Evolutionary conservation across 2,888 invertebrate species (phyloP).

Genomic region (Ypsolopha sequella): DNA sequence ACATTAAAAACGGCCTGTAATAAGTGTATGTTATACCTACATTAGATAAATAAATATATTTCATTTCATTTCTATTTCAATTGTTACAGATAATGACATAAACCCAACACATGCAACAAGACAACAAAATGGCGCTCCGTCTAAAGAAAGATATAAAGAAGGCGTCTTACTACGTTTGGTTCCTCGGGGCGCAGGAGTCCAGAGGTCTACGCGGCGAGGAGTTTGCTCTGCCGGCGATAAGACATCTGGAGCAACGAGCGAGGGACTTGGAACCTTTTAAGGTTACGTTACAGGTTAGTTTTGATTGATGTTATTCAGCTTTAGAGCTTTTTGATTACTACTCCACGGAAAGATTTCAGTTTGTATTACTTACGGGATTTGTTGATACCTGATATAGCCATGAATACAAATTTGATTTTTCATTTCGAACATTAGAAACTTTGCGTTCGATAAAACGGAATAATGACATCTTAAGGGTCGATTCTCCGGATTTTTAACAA

Average conservation of each 20-base stretch:
- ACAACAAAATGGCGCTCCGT: slow-evolving; percentile 79
- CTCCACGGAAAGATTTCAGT: too few relatives aligned
- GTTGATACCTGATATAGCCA: too few relatives aligned
- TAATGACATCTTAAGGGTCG: too few relatives aligned
- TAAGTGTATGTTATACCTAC: too few relatives aligned
- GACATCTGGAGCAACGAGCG: slow-evolving; percentile 86
- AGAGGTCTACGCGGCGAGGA: slow-evolving; percentile 88
- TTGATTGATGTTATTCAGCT: not conserved
- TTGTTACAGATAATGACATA: slow-evolving; percentile 58
- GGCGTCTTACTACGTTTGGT: slow-evolving; percentile 93
- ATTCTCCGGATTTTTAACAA: too few relatives aligned
- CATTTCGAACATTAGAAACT: too few relatives aligned
- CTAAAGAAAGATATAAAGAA: slow-evolving; percentile 90
- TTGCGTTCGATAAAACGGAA: too few relatives aligned
- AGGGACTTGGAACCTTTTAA: slow-evolving; percentile 89
- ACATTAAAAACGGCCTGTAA: too few relatives aligned
- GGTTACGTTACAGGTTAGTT: slow-evolving; percentile 84
- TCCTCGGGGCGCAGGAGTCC: slow-evolving; percentile 96
- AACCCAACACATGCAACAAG: slow-evolving; percentile 6
- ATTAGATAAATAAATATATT: too few relatives aligned
- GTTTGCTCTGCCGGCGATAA: slow-evolving; percentile 87
- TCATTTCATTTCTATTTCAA: too few relatives aligned
- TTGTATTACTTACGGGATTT: too few relatives aligned
- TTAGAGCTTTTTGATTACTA: not conserved
- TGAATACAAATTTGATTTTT: too few relatives aligned